phyloP scores from a whole-genome alignment of 1,140 invertebrate species.

The Drosophila serrata region DNA sequence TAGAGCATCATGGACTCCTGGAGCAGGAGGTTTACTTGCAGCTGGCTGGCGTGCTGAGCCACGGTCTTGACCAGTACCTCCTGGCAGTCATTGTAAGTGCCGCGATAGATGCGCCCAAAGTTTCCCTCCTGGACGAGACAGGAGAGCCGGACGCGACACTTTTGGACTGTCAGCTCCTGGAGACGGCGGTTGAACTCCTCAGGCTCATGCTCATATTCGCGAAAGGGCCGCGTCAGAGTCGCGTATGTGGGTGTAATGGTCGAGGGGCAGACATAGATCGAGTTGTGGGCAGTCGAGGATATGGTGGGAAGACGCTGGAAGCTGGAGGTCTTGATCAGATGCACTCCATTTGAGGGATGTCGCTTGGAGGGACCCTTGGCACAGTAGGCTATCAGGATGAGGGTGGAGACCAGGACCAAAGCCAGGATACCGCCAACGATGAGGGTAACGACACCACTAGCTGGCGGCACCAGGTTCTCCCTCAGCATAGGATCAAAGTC shows the following conservation, averaged over 20 bases:
- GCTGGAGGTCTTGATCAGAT: slow-evolving; percentile 82
- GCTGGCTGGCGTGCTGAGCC: slow-evolving; percentile 88
- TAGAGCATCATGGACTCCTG: slow-evolving; percentile 96
- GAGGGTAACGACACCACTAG: slow-evolving; percentile 75
- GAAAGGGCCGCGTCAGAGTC: slow-evolving; percentile 82
- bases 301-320: slow-evolving; percentile 83
- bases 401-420: slow-evolving; percentile 72
- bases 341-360: slow-evolving; percentile 75
- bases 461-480: slow-evolving; percentile 75
- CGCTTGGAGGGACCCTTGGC: slow-evolving; percentile 82
- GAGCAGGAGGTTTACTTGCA: slow-evolving; percentile 93
- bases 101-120: slow-evolving; percentile 95
- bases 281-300: slow-evolving; percentile 80
- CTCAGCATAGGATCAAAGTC: slow-evolving; percentile 79
- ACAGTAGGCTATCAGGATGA: slow-evolving; percentile 83
- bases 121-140: slow-evolving; percentile 94
- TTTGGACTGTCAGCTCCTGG: slow-evolving; percentile 83
- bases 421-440: slow-evolving; percentile 81
- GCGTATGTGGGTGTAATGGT: slow-evolving; percentile 80
- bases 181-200: slow-evolving; percentile 85
- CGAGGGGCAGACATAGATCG: slow-evolving; percentile 83
- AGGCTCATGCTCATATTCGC: slow-evolving; percentile 84
- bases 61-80: slow-evolving; percentile 96
- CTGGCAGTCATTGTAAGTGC: slow-evolving; percentile 91
- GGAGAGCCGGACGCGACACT: slow-evolving; percentile 91